These are phyloP conservation scores for Bombylius discolor DNA, from an alignment of 2,888 invertebrate genomes.

Conservation along the genomic window DNA sequence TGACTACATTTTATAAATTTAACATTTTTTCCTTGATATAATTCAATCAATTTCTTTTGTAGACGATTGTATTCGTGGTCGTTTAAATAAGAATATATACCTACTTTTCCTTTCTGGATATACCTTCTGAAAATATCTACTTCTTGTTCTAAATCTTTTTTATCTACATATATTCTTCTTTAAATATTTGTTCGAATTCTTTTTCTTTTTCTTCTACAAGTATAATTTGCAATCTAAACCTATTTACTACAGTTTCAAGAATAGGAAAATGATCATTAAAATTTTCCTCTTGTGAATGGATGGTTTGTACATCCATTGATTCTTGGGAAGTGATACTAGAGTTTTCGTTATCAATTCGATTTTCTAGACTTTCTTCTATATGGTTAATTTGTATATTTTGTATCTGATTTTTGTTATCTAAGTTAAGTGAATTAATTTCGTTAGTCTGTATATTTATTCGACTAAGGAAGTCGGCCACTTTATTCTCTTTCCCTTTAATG, in stretches of 20 bases:
- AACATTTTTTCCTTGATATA: neutral
- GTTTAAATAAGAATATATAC: neutral
- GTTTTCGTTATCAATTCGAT: neutral
- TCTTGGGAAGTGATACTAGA: neutral
- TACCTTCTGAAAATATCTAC: neutral
- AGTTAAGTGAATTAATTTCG: neutral
- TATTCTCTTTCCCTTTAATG: neutral
- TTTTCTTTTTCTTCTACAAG: too few species aligned
- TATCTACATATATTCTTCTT: too few species aligned
- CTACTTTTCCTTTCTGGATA: neutral
- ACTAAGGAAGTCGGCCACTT: constrained; percentile 1
- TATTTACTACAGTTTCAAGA: constrained; percentile 5
- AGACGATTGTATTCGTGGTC: neutral
- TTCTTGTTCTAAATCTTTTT: too few species aligned
- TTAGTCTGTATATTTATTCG: constrained; percentile 1
- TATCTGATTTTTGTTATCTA: too few species aligned
- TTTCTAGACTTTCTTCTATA: neutral
- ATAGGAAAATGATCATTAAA: constrained; percentile 2
- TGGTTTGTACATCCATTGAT: constrained; percentile 1
- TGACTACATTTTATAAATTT: neutral
- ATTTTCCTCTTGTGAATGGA: constrained; percentile 2
- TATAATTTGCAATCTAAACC: too few species aligned
- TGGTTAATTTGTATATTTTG: too few species aligned
- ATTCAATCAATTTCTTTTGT: neutral
- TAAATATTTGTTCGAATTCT: constrained; percentile 1